These are phyloP conservation scores for Eueides isabella DNA, from an alignment of 1,140 invertebrate genomes.

Conservation along the genomic window DNA sequence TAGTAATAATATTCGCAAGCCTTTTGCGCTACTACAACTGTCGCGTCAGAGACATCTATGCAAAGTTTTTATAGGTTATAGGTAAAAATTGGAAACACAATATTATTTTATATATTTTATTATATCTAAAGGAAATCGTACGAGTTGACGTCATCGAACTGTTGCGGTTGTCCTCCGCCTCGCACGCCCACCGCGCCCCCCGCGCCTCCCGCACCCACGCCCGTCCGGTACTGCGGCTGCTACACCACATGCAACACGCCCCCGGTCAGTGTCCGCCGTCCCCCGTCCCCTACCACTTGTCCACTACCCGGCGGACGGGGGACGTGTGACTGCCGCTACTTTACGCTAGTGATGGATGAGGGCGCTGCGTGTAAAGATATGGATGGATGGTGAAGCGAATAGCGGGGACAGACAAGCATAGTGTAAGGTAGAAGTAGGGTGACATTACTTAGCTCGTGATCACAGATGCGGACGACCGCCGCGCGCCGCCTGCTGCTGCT, in stretches of 20 bases:
- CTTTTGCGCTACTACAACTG: no score
- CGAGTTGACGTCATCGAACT: slow-evolving; percentile 70
- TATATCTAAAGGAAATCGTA: slow-evolving; percentile 57
- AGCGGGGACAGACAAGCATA: not conserved
- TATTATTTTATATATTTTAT: slow-evolving; percentile 16
- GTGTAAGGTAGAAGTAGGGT: not conserved
- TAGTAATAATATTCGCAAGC: no score
- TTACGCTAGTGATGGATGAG: not conserved
- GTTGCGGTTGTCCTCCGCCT: slow-evolving; percentile 56
- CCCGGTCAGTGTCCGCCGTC: not conserved
- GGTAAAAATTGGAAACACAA: not conserved
- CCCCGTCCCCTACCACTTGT: not conserved
- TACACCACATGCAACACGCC: slow-evolving; percentile 20
- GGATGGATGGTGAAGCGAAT: not conserved
- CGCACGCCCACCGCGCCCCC: slow-evolving; percentile 36
- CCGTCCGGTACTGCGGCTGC: slow-evolving; percentile 70
- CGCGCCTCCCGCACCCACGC: slow-evolving; percentile 39
- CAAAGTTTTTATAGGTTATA: not conserved
- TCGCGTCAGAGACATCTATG: not conserved
- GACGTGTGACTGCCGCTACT: not conserved
- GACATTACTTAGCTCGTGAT: slow-evolving; percentile 60
- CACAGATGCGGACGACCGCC: slow-evolving; percentile 68
- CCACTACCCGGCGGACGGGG: not conserved
- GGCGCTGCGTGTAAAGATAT: not conserved
- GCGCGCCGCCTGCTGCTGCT: slow-evolving; percentile 69